Base-by-base conservation (phyloP, 2,797 vertebrate genomes). In the Rhodeus uyekii region DNA sequence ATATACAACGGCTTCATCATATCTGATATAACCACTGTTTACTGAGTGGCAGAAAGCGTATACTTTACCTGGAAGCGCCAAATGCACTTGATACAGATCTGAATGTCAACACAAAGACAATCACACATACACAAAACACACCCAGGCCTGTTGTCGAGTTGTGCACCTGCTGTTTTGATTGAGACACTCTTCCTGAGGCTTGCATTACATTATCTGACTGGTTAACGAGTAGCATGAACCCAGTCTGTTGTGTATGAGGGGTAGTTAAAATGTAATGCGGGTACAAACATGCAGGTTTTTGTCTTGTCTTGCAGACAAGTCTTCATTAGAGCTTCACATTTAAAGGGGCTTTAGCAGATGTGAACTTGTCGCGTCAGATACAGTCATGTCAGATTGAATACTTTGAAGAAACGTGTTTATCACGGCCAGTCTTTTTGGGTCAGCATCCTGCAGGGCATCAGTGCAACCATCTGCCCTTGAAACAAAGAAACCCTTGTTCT, bases 401-500 rank as follows among this genome's bases (percentile, higher is more conserved):
- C 55, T 48, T 34, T 16, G 12, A 27, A 39, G 38, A 48, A 60
- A 39, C 32, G 5, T 32, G 29, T 32, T 48, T 34, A 48, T n/a
- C 53, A 36, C 36, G 50, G 34, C 24, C 22, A 8, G 55, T 42
- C 46, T 22, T 65, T 55, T 78, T 24, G n/a, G 19, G 38, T 64
- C 46, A n/a, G 60, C 22, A 22, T 67, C 71, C 46, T 1, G 6
- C 60, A 16, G 36, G 27, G 18, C 39, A 50, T 83, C 42, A 63
- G 61, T 77, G 75, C 53, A 38, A 55, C 79, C 84, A 83, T 71
- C 80, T 87, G 76, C 71, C 82, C n/a, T 48, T 76, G 55, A 39
- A 73, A 75, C 78, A 87, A 87, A 82, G 79, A 80, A 78, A 27
- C 55, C 74, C 75, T 84, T 87, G 80, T 87, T 83, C 78, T 73